Evolutionary conservation across 2,113 vertebrate species (phyloP), one percentile per base, ranked within the genome.

Genomic region (Varanus komodoensis): DNA sequence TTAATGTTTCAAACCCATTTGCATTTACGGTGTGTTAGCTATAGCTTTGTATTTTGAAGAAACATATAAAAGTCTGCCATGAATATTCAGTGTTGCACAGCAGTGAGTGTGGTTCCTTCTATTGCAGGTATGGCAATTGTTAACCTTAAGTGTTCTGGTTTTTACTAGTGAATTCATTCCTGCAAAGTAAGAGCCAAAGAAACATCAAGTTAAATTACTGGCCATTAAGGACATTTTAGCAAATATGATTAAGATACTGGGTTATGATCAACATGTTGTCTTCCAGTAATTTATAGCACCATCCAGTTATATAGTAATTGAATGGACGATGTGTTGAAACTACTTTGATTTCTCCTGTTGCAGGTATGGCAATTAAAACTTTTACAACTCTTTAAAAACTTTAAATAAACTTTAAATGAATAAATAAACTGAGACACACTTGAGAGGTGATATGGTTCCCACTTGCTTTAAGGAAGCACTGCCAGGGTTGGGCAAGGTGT

Each of bases 31-130:
- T 14, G 1, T 0, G 52, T 57, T 82, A 71, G 50, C 89, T 85
- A 57, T 12, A 27, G 2, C 32, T 86, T 27, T 64, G 89, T 21
- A 74, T 84, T 93, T 88, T 94, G 86, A 84, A 89, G 67, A 71
- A 81, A 88, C 67, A 69, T 44, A 50, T 50, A 68, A 79, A 88
- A 88, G 77, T 48, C 67, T 57, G 64, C 19, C 78, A 57, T 11
- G 32, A 75, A 23, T 29, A 27, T 21, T 69, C 11, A 73, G 67
- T 68, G 14, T 8, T 82, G 52, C 25, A 34, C n/a, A 88, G 14
- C 17, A 23, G n/a, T 54, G 19, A 86, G 32, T 34, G 69, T 14
- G 25, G 2, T 48, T n/a, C n/a, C 38, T 89, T 23, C 15, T 27
- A 6, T 82, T 74, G 48, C 11, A 82, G n/a, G 29, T 34, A 23